Conservation (phyloP, 2,888 invertebrate species). For the Watsonalla binaria region DNA sequence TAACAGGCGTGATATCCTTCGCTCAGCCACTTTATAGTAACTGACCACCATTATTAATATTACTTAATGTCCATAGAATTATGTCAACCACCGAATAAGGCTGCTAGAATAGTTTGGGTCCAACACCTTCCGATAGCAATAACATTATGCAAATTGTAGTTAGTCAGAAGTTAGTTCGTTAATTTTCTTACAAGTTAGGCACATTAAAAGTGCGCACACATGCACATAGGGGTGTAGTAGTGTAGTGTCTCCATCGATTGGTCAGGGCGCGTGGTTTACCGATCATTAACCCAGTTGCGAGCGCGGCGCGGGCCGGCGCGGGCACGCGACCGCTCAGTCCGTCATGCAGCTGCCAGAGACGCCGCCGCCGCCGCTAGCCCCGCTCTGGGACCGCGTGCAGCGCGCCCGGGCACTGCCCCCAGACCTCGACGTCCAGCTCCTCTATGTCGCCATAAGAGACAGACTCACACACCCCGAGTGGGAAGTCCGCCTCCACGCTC, state of each 20-base stretch:
- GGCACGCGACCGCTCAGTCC: conserved; percentile 45
- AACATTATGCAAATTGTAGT: not conserved
- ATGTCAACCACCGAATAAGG: too few species aligned
- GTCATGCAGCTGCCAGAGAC: conserved; percentile 71
- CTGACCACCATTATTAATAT: too few species aligned
- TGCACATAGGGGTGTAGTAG: conserved; percentile 10
- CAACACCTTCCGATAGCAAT: too few species aligned
- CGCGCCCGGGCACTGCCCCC: conserved; percentile 85
- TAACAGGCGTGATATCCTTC: too few species aligned
- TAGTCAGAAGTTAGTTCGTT: not conserved
- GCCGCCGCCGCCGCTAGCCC: conserved; percentile 80
- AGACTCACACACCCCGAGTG: conserved; percentile 88
- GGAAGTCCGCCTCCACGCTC: conserved; percentile 90
- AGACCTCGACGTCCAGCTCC: conserved; percentile 80
- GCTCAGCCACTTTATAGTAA: too few species aligned
- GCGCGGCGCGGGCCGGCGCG: conserved; percentile 70
- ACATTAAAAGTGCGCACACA: conserved; percentile 2
- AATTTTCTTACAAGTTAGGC: not conserved
- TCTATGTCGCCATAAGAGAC: conserved; percentile 85
- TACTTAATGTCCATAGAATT: too few species aligned
- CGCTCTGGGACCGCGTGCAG: conserved; percentile 89
- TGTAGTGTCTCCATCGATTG: conserved; percentile 63
- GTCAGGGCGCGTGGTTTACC: conserved; percentile 71
- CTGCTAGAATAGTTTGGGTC: too few species aligned
- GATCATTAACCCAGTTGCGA: conserved; percentile 78